Percentiles rank a stretch among this genome's conserved stretches.
Evolutionary conservation across 2,888 invertebrate genomes (phyloP).

Genomic region (Digitonthophagus gazella): DNA sequence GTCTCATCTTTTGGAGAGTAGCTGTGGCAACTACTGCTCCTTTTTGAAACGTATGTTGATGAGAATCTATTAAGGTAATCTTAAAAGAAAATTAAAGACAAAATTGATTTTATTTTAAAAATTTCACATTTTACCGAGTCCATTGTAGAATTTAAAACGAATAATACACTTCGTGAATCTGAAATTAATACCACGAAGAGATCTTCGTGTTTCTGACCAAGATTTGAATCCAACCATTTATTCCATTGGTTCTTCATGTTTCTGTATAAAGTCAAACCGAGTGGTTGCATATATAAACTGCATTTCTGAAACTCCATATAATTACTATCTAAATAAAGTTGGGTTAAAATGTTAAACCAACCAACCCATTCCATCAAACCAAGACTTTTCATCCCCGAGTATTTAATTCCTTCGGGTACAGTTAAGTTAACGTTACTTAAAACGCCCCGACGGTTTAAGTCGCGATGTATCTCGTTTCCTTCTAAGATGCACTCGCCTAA

Average conservation of each 20-base stretch:
- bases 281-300: constrained; percentile 50
- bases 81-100: constrained; percentile 36
- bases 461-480: constrained; percentile 59
- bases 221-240: constrained; percentile 48
- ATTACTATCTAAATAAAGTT: neutral
- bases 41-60: constrained; percentile 48
- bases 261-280: constrained; percentile 47
- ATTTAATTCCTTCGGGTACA: constrained; percentile 56
- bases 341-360: neutral
- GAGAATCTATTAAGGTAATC: constrained; percentile 56
- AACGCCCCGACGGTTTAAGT: constrained; percentile 48
- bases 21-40: constrained; percentile 56
- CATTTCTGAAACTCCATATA: constrained; percentile 48
- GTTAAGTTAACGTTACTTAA: constrained; percentile 53
- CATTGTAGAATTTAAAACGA: constrained; percentile 52
- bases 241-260: constrained; percentile 50
- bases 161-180: constrained; percentile 54
- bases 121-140: constrained; percentile 41
- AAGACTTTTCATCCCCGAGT: constrained; percentile 44
- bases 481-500: constrained; percentile 58
- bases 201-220: constrained; percentile 41
- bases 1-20: constrained; percentile 44
- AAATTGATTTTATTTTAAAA: constrained; percentile 1
- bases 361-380: constrained; percentile 50
- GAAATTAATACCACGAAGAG: constrained; percentile 55